phyloP scores from a whole-genome alignment of 2,113 vertebrate genomes.

The human region GRCh38 chr1:87165001-87165500 shows the following conservation, averaged over 20 bases:
- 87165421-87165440: conserved; percentile 62
- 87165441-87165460: conserved; percentile 54
- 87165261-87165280: conserved; percentile 74
- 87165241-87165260: conserved; percentile 74
- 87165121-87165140: not conserved
- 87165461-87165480: conserved; percentile 68
- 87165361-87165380: conserved; percentile 67
- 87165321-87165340: conserved; percentile 67
- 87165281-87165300: conserved; percentile 77
- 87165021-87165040: conserved; percentile 8
- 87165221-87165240: conserved; percentile 36
- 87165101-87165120: not conserved
- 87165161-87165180: not conserved
- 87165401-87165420: conserved; percentile 60
- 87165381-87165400: conserved; percentile 60
- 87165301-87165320: conserved; percentile 75
- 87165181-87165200: conserved; percentile 52
- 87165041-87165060: conserved; percentile 22
- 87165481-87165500: conserved; percentile 73
- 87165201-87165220: conserved; percentile 49
- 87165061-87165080: conserved; percentile 32
- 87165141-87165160: not conserved
- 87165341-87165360: conserved; percentile 70
- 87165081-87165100: conserved; percentile 45
- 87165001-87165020: conserved; percentile 46